Base-by-base conservation (phyloP, 2,888 invertebrate genomes). In the Trachelus troglodyta region DNA sequence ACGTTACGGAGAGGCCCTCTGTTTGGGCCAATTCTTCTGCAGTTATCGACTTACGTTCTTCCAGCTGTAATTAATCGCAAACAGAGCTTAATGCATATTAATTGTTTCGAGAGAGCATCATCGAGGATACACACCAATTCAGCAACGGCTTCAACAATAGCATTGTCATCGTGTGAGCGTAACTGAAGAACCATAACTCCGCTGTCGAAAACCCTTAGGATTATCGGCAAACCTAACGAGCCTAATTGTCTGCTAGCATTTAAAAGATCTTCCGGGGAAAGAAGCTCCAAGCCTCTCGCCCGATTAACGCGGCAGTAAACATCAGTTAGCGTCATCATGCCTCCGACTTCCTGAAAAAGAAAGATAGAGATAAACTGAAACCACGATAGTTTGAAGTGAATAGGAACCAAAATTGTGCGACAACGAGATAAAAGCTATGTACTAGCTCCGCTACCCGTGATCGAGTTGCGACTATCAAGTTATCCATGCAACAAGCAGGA, bases 231-330 rank as follows among this genome's bases (percentile, higher is more conserved):
- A 84, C 92, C 93, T 80, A 95, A 92, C 11, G 93, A 92, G 81
- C 94, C 94, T 87, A 97, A 92, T 82, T 93, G 94, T 91, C 94
- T 94, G 93, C 98, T 99, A 31, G 98, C 98, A 92, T 97, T 96
- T 73, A 99, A 92, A 84, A 99, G 93, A 93, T 99, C 99, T 92
- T 99, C 99, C 0, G 99, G 99, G 0, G 99, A 99, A 76, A 99
- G 92, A 0, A 99, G 93, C 92, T 99, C 98, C 83, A 99, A 93
- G 4, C 99, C 99, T 89, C 99, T 94, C 0, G 99, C 99, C 90
- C 99, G 94, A 92, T 99, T 99, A 1, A 99, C 96, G 85, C 99
- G 94, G 92, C 99, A 99, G 93, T 98, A 99, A 0, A 97, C 98
- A 93, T 99, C 99, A 4, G 98, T 96, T 78, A 99, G 92, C 0